Evolutionary conservation across 64 coral and sea anemone species (phyloP).

Genomic region (Anthopleura sola): DNA sequence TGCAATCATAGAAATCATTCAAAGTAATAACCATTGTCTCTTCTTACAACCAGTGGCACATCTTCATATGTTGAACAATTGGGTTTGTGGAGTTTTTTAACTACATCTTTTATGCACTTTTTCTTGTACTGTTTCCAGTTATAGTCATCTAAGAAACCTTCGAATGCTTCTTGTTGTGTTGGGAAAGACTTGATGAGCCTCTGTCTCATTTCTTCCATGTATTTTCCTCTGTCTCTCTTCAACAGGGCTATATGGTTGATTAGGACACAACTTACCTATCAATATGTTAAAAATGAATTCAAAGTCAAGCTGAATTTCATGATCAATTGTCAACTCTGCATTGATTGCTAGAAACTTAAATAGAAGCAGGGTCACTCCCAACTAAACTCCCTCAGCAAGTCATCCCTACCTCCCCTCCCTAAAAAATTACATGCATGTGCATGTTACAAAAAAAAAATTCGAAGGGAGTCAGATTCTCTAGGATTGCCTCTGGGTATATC

Average conservation of each 20-base stretch:
- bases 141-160: constrained; percentile 51
- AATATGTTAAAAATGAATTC: no score
- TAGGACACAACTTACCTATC: constrained; percentile 82
- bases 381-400: no score
- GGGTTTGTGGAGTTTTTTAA: constrained; percentile 58
- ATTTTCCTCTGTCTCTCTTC: constrained; percentile 69
- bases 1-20: neutral
- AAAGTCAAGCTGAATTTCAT: no score
- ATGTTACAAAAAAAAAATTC: no score
- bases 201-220: constrained; percentile 49
- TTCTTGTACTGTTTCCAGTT: constrained; percentile 97
- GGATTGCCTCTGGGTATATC: no score
- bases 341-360: no score
- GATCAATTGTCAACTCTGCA: no score
- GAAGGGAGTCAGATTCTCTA: no score
- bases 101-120: constrained; percentile 69
- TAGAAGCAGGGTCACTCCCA: no score
- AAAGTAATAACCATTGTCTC: constrained; percentile 58
- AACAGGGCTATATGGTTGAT: constrained; percentile 68
- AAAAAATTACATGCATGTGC: no score
- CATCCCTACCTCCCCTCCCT: no score
- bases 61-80: constrained; percentile 62
- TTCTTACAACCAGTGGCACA: constrained; percentile 80
- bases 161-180: constrained; percentile 62
- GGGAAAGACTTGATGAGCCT: constrained; percentile 50